A percentile compares a stretch with the other conserved stretches of the same genome.
phyloP scores from a whole-genome alignment of 2,888 invertebrate species.

The Melikaiella ostensackeni region DNA sequence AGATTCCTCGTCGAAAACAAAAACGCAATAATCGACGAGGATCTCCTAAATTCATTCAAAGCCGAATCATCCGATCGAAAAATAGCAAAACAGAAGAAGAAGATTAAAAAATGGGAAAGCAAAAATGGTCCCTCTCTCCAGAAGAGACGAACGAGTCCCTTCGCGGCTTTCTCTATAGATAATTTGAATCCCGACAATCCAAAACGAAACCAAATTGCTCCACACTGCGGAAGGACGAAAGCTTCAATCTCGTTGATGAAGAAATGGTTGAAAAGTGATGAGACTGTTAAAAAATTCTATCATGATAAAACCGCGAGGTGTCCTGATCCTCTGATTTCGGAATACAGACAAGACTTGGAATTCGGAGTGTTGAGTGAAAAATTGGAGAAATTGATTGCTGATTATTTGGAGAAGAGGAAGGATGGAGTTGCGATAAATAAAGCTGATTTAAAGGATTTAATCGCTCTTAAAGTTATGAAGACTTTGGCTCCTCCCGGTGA shows the following conservation, averaged over 20 bases:
- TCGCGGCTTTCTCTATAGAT: constrained; percentile 81
- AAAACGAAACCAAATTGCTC: constrained; percentile 68
- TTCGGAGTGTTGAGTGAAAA: constrained; percentile 93
- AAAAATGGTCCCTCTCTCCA: constrained; percentile 78
- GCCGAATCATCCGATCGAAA: constrained; percentile 78
- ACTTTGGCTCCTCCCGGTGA: constrained; percentile 94
- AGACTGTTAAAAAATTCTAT: constrained; percentile 81
- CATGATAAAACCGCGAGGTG: constrained; percentile 78
- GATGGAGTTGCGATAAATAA: constrained; percentile 51
- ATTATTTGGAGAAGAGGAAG: constrained; percentile 78
- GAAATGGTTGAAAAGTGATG: constrained; percentile 83
- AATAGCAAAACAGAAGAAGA: constrained; percentile 81
- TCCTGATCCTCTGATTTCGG: constrained; percentile 87
- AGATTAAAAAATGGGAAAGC: constrained; percentile 82
- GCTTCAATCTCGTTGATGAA: constrained; percentile 81
- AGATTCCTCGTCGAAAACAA: constrained; percentile 91
- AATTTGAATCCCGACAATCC: constrained; percentile 59
- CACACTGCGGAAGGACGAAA: constrained; percentile 81
- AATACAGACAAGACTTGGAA: constrained; percentile 85
- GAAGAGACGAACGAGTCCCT: constrained; percentile 79
- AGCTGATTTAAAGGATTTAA: constrained; percentile 82
- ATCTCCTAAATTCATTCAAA: constrained; percentile 81
- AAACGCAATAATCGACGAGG: constrained; percentile 81
- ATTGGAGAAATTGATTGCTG: constrained; percentile 83
- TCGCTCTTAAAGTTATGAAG: constrained; percentile 87